These are phyloP conservation scores for Potamilus streckersoni DNA, from an alignment of 1,140 invertebrate species.

Conservation along the genomic window DNA sequence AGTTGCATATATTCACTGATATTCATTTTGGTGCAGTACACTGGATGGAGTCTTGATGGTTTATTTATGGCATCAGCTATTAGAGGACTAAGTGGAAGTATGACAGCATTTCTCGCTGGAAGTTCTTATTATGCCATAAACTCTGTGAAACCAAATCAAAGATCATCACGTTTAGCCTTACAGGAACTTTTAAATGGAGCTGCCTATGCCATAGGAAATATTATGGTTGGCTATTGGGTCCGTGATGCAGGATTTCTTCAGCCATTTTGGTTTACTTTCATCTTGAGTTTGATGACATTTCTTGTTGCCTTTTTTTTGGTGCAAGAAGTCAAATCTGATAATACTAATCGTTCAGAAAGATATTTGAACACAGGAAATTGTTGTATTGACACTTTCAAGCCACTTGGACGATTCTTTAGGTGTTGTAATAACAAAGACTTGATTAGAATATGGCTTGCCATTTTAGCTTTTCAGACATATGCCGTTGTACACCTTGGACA, in stretches of 20 bases:
- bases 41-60: conserved; percentile 60
- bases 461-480: conserved; percentile 60
- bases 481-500: conserved; percentile 61
- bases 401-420: conserved; percentile 54
- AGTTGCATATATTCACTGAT: conserved; percentile 55
- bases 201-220: conserved; percentile 60
- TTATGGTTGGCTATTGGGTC: conserved; percentile 64
- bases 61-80: conserved; percentile 62
- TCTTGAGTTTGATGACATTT: conserved; percentile 54
- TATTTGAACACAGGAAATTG: conserved; percentile 49
- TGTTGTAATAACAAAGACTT: conserved; percentile 53
- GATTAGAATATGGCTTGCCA: conserved; percentile 58
- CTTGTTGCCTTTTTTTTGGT: conserved; percentile 59
- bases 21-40: conserved; percentile 60
- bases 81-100: conserved; percentile 60
- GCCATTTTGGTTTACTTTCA: conserved; percentile 61
- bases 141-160: conserved; percentile 49
- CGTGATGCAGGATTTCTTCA: conserved; percentile 53
- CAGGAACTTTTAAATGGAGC: conserved; percentile 62
- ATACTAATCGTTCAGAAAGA: conserved; percentile 24
- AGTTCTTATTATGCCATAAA: conserved; percentile 60
- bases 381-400: conserved; percentile 56
- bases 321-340: conserved; percentile 41
- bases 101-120: conserved; percentile 61
- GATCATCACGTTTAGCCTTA: conserved; percentile 55